Evolutionary conservation across 2,888 invertebrate species (phyloP), one percentile per base, ranked within the genome.

Genomic region (Theretra japonica): DNA sequence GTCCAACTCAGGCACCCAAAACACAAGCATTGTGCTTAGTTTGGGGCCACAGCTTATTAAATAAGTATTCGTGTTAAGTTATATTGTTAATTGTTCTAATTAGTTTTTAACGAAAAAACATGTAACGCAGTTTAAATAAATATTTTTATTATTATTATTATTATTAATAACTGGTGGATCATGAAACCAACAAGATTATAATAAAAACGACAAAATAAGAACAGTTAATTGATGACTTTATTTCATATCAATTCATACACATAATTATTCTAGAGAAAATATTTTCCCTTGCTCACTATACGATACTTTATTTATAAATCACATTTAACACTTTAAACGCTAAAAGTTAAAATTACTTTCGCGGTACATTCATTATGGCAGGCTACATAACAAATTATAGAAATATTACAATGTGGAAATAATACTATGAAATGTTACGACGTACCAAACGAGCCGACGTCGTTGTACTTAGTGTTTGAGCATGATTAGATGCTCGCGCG

Each of bases 221-320:
- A 90, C 88, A 89, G 82, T 90, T 90, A 90, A 89, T 90, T 85
- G 86, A 88, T 88, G 91, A 92, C 86, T 93, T 93, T 93, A 91
- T 90, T 92, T 88, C 84, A 85, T 88, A 88, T 88, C 82, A 88
- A 89, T 88, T 87, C 90, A 85, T 90, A 91, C 90, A 91, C 86
- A 85, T 83, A 86, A 77, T 87, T 82, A 85, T 78, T 87, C 87
- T 90, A 91, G 87, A 89, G 88, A 90, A 90, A 90, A 90, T 88
- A 88, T 85, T 86, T 85, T 84, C 74, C 82, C 85, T 84, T 82
- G 78, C 79, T 87, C 84, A 85, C 86, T 89, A 88, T 81, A 84
- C 72, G 82, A 88, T 84, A 90, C 81, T 84, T 87, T 79, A 77
- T 82, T 85, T 85, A 87, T 89, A 91, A 87, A 93, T 93, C 92